Evolutionary conservation across 2,888 invertebrate genomes (phyloP).

Genomic region (Cerceris ruficornis): DNA sequence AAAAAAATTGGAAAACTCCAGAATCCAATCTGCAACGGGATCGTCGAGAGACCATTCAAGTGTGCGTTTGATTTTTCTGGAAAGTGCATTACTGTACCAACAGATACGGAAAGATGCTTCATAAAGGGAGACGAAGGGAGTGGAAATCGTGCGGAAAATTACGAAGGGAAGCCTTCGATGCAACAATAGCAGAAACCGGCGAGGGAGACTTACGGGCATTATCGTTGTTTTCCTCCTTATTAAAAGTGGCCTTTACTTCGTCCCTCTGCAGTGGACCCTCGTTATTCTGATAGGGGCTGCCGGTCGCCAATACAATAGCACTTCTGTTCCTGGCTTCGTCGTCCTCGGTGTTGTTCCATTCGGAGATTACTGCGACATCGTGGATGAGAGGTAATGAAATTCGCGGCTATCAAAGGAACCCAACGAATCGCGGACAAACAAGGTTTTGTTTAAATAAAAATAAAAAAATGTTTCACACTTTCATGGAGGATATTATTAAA

Average conservation of each 20-base stretch:
- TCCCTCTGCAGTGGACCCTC: slow-evolving; percentile 88
- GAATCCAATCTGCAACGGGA: too few relatives aligned
- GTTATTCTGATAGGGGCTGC: slow-evolving; percentile 82
- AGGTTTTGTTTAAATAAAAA: slow-evolving; percentile 1
- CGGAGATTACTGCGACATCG: slow-evolving; percentile 74
- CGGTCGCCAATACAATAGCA: slow-evolving; percentile 79
- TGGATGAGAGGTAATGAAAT: slow-evolving; percentile 63
- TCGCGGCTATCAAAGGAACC: slow-evolving; percentile 29
- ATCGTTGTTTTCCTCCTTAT: slow-evolving; percentile 83
- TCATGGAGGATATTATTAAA: background rate
- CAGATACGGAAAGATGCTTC: slow-evolving; percentile 5
- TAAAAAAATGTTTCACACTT: background rate
- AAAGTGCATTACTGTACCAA: background rate
- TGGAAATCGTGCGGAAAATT: slow-evolving; percentile 64
- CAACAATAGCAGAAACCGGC: slow-evolving; percentile 55
- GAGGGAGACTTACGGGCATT: slow-evolving; percentile 75
- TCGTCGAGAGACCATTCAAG: too few relatives aligned
- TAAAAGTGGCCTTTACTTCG: slow-evolving; percentile 85
- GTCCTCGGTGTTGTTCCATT: slow-evolving; percentile 86
- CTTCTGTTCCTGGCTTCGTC: slow-evolving; percentile 82
- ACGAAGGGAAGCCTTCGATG: slow-evolving; percentile 45
- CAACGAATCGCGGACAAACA: background rate
- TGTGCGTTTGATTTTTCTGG: too few relatives aligned
- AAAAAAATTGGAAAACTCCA: too few relatives aligned
- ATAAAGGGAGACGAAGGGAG: slow-evolving; percentile 26